Evolutionary conservation across 2,113 vertebrate genomes (phyloP).

Genomic region (Caracal caracal): DNA sequence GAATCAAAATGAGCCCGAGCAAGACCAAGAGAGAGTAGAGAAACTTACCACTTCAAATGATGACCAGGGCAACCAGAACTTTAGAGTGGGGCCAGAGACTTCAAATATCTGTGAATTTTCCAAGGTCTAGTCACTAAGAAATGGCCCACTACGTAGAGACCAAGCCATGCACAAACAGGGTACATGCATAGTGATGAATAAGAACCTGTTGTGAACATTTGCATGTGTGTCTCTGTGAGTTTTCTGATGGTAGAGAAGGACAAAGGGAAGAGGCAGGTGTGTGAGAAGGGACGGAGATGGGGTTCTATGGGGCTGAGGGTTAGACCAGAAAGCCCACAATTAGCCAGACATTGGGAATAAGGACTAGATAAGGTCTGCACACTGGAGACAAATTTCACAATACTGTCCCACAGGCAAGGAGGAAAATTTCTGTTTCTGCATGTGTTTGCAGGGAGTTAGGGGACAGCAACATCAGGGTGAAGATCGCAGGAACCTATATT

Average conservation of each 20-base stretch:
- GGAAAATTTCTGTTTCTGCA: background rate
- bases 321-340: background rate
- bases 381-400: background rate
- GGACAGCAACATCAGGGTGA: background rate
- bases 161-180: background rate
- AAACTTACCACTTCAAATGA: background rate
- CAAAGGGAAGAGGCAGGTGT: background rate
- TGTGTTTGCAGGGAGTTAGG: background rate
- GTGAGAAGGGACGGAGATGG: background rate
- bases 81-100: background rate
- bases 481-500: background rate
- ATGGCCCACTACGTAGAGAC: background rate
- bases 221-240: background rate
- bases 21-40: too few relatives aligned
- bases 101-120: background rate
- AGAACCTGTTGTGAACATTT: background rate
- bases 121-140: background rate
- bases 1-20: background rate
- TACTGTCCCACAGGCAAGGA: background rate
- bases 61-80: background rate
- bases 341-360: background rate
- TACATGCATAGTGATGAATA: background rate
- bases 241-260: background rate
- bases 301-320: background rate
- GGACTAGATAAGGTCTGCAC: background rate